phyloP scores from a whole-genome alignment of 1,140 invertebrate genomes.

The Bombyx mori region DNA sequence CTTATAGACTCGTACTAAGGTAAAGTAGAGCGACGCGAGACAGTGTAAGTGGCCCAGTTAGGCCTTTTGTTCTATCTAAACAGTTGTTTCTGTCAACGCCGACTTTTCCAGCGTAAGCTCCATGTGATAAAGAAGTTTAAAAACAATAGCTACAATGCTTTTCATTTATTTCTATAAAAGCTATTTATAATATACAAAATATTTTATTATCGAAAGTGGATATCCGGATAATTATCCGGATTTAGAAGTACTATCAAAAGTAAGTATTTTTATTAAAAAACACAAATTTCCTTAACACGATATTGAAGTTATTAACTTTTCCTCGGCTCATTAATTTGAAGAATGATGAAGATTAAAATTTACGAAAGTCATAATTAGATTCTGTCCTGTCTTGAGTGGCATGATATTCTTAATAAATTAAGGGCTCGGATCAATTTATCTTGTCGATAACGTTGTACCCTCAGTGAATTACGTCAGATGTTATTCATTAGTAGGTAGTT shows the following conservation, averaged over 20 bases:
- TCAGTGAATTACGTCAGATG: no score
- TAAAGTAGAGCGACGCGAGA: slow-evolving; percentile 16
- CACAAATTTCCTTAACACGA: slow-evolving; percentile 6
- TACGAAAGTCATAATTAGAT: slow-evolving; percentile 9
- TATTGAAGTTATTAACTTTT: no score
- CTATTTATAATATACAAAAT: no score
- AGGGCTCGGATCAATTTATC: slow-evolving; percentile 7
- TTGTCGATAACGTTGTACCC: no score
- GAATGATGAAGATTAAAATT: slow-evolving; percentile 12
- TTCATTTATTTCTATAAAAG: no score
- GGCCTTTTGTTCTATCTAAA: slow-evolving; percentile 42
- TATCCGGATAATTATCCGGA: no score
- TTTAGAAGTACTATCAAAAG: no score
- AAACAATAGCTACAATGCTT: no score
- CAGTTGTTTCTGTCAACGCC: slow-evolving; percentile 28
- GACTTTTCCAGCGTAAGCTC: no score
- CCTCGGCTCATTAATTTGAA: slow-evolving; percentile 8
- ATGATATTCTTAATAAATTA: slow-evolving; percentile 7
- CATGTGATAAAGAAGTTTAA: no score
- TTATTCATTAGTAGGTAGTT: no score
- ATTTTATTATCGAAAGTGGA: no score
- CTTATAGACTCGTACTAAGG: not conserved
- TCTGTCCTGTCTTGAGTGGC: slow-evolving; percentile 5
- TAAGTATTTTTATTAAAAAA: not conserved
- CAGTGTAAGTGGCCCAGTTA: slow-evolving; percentile 29